These are phyloP conservation scores for Hemichromis elongatus DNA, from an alignment of 2,113 vertebrate species.

Conservation along the genomic window DNA sequence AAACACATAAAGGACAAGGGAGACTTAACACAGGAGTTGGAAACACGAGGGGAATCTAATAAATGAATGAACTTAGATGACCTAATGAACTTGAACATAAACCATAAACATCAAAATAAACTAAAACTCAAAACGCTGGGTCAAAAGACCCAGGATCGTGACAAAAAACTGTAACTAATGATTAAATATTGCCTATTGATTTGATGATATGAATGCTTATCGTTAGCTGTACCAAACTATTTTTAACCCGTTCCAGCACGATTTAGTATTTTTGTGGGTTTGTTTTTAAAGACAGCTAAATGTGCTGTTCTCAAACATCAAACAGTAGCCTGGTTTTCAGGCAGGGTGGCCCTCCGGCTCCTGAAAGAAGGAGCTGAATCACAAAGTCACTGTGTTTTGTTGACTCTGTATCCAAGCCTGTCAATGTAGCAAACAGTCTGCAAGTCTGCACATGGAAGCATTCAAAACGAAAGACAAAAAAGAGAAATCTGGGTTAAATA, in stretches of 20 bases:
- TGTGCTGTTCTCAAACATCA: background rate
- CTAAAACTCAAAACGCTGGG: no score
- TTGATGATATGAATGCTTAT: no score
- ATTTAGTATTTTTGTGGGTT: background rate
- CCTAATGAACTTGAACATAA: no score
- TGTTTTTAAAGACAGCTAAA: background rate
- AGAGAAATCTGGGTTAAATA: conserved; percentile 6
- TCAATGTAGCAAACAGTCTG: background rate
- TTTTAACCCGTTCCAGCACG: no score
- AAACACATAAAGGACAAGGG: no score
- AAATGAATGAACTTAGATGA: no score
- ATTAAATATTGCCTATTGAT: background rate
- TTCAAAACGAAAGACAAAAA: background rate
- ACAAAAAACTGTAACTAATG: background rate
- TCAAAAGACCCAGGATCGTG: no score
- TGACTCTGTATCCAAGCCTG: conserved; percentile 25
- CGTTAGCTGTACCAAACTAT: no score
- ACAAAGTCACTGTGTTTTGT: conserved; percentile 10
- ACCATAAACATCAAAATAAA: no score
- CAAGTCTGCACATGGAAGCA: conserved; percentile 22
- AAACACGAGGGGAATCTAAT: no score
- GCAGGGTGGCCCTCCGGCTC: background rate
- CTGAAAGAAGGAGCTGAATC: conserved; percentile 21
- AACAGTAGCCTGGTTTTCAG: background rate
- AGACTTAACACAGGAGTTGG: no score